A percentile compares a stretch with the other conserved stretches of the same genome.
These are phyloP conservation scores for Sinella curviseta DNA, from an alignment of 1,140 invertebrate genomes.

Conservation along the genomic window DNA sequence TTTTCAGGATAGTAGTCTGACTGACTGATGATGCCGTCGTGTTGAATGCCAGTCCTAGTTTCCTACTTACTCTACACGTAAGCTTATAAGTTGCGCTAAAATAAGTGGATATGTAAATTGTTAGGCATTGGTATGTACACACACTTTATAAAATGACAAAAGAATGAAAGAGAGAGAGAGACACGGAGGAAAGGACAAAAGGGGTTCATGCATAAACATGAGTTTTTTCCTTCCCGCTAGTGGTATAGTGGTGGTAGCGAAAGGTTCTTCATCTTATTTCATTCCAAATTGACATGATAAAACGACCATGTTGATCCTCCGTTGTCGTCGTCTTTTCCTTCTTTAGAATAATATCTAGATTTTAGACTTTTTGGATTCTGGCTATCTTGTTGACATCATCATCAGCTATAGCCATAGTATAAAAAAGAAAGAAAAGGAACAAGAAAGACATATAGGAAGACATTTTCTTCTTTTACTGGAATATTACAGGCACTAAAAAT, in stretches of 20 bases:
- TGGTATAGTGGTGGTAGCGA: neutral
- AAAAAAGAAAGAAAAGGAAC: neutral
- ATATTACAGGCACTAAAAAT: neutral
- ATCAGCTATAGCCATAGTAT: neutral
- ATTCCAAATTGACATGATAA: neutral
- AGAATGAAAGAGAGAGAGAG: neutral
- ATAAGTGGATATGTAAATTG: too few relatives aligned
- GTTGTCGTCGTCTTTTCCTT: too few relatives aligned
- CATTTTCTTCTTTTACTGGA: neutral
- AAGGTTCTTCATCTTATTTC: neutral
- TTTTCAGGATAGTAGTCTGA: too few relatives aligned
- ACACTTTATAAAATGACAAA: too few relatives aligned
- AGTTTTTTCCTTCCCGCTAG: neutral
- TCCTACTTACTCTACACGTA: too few relatives aligned
- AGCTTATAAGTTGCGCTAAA: too few relatives aligned
- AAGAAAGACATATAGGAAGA: neutral
- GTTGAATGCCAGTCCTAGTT: too few relatives aligned
- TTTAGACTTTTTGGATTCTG: neutral
- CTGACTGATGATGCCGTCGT: too few relatives aligned
- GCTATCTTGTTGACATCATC: neutral
- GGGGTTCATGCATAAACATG: constrained; percentile 21
- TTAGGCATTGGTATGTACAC: too few relatives aligned
- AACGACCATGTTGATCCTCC: too few relatives aligned
- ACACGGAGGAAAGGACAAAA: neutral
- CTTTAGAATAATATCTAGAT: neutral